Evolutionary conservation across 2,888 invertebrate species (phyloP).

Genomic region (Rhagonycha lutea): DNA sequence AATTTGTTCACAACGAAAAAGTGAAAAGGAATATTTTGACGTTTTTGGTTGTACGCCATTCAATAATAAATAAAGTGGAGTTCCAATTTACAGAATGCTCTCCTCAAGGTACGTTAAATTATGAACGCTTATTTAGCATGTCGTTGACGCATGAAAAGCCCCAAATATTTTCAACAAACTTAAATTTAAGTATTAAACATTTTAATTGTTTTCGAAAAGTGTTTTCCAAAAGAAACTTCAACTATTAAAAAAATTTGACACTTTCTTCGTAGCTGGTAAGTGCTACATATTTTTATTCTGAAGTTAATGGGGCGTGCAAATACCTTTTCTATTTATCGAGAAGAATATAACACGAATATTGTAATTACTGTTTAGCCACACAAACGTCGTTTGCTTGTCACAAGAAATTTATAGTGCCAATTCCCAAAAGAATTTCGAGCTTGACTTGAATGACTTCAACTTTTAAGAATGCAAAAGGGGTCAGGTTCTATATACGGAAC

Average conservation of each 20-base stretch:
- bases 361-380: constrained; percentile 36
- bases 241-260: neutral
- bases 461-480: constrained; percentile 22
- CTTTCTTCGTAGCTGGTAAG: neutral
- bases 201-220: too few relatives aligned
- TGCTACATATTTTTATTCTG: neutral
- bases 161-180: neutral
- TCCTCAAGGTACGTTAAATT: constrained; percentile 1
- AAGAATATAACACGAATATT: constrained; percentile 26
- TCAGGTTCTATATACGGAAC: constrained; percentile 4
- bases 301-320: constrained; percentile 12
- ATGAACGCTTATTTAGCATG: neutral
- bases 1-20: constrained; percentile 2
- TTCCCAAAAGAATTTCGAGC: constrained; percentile 28
- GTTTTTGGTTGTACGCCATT: constrained; percentile 10
- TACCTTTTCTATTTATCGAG: constrained; percentile 8
- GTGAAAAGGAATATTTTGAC: constrained; percentile 12
- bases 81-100: neutral
- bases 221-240: too few relatives aligned
- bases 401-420: constrained; percentile 32
- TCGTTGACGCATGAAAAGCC: neutral
- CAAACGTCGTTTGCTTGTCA: constrained; percentile 37
- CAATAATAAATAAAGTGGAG: neutral
- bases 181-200: neutral
- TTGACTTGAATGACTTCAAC: constrained; percentile 16